phyloP scores from a whole-genome alignment of 2,113 vertebrate species.

The Tonatia bakeri region DNA sequence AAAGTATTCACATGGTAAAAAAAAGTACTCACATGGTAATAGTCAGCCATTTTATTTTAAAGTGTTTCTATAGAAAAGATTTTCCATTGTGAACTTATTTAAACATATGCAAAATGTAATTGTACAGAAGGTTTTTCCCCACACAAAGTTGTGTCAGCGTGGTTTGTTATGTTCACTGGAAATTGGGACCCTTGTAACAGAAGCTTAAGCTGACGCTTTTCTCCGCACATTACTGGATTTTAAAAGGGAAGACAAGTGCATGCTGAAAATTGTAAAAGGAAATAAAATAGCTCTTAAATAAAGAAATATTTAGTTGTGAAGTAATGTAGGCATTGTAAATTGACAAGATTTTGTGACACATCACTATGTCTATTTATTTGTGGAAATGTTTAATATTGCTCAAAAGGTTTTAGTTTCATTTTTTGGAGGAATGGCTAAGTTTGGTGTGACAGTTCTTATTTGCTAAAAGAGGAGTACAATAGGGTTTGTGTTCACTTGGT shows the following conservation, averaged over 20 bases:
- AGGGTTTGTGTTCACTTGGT: not conserved
- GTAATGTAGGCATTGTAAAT: not conserved
- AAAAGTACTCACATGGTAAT: conserved; percentile 28
- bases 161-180: conserved; percentile 31
- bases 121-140: not conserved
- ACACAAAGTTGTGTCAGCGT: conserved; percentile 24
- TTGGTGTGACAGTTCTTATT: not conserved
- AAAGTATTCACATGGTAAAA: conserved; percentile 33
- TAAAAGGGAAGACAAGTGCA: conserved; percentile 47
- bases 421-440: conserved; percentile 15
- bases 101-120: conserved; percentile 40
- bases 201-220: conserved; percentile 14
- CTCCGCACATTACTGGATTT: conserved; percentile 25
- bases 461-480: conserved; percentile 32
- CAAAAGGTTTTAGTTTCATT: conserved; percentile 26
- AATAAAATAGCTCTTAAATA: conserved; percentile 65
- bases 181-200: conserved; percentile 33
- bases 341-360: conserved; percentile 47
- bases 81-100: conserved; percentile 18
- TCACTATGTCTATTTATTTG: conserved; percentile 35
- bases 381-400: conserved; percentile 44
- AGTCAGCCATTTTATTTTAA: conserved; percentile 48
- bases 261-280: conserved; percentile 44
- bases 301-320: conserved; percentile 45
- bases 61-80: conserved; percentile 51